Base-by-base conservation (phyloP, 2,113 vertebrate genomes). In the Charadrius vociferus region DNA sequence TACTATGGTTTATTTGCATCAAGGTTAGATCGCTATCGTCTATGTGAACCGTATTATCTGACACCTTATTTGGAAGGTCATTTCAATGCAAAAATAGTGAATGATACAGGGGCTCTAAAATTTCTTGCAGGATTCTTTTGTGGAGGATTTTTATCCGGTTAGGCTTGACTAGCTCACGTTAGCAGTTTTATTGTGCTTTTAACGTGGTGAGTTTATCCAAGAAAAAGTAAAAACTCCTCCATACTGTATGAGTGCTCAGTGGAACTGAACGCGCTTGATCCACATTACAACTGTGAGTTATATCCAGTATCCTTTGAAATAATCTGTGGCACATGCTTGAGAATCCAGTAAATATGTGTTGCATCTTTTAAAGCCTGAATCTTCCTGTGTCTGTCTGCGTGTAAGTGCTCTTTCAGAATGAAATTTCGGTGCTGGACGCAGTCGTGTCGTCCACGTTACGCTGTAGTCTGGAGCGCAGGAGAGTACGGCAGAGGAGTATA, bases 1-100 rank as follows among this genome's bases (percentile, higher is more conserved):
- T 98, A 97, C 98, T 97, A 91, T 98, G 97, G 94, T 97, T 98
- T 98, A 97, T 98, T 98, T 98, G 97, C 97, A 97, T 97, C 97
- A 97, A 98, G 98, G 97, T 97, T 97, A 98, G 97, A 96, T 98
- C 78, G 6, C 94, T 97, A 90, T 97, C 80, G 10, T 90, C 89
- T 67, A 0, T 86, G 94, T 81, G 83, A 96, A 90, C 61, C 1
- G 9, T 94, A 96, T 97, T 97, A 96, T 96, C 92, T 93, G 95
- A 97, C 94, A 88, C 96, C 97, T 95, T 93, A 55, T 97, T 97
- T 95, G 86, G 93, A 98, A 98, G 97, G 97, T 97, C 96, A 93
- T 95, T 97, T 97, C 92, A 95, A 62, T 96, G 95, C 78, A 86
- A 95, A 97, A 97, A 91, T 53, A 88, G 93, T 37, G 93, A 96